Evolutionary conservation across 2,113 vertebrate genomes (phyloP).

Genomic region (Cyphomyrus plagiostoma): DNA sequence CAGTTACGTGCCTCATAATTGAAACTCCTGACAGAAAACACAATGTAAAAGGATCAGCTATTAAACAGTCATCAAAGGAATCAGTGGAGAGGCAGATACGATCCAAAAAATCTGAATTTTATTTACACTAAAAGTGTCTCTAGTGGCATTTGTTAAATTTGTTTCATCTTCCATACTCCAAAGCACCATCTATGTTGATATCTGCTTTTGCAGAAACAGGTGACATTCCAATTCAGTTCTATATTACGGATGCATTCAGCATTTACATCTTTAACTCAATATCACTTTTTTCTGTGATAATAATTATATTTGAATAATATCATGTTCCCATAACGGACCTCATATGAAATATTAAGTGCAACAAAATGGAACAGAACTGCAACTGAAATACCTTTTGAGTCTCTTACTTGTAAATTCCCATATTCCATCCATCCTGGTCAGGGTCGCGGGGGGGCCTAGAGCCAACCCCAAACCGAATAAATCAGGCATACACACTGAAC

Average conservation of each 20-base stretch:
- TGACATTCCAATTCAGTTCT: background rate
- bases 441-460: background rate
- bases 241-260: background rate
- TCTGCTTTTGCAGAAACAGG: background rate
- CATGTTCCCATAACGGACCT: background rate
- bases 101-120: background rate
- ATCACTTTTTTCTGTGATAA: background rate
- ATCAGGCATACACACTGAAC: background rate
- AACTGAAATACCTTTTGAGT: background rate
- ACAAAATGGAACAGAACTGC: background rate
- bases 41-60: constrained; percentile 20
- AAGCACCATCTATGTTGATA: background rate
- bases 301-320: background rate
- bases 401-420: background rate
- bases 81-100: background rate
- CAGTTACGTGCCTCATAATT: constrained; percentile 59
- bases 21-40: constrained; percentile 43
- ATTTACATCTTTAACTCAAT: background rate
- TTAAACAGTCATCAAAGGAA: constrained; percentile 18
- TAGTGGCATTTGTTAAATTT: background rate
- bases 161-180: background rate
- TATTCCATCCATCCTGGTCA: background rate
- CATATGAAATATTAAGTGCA: background rate
- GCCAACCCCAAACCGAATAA: background rate
- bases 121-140: background rate